Conservation (phyloP, 2,113 vertebrate genomes). For the Lanius collurio region DNA sequence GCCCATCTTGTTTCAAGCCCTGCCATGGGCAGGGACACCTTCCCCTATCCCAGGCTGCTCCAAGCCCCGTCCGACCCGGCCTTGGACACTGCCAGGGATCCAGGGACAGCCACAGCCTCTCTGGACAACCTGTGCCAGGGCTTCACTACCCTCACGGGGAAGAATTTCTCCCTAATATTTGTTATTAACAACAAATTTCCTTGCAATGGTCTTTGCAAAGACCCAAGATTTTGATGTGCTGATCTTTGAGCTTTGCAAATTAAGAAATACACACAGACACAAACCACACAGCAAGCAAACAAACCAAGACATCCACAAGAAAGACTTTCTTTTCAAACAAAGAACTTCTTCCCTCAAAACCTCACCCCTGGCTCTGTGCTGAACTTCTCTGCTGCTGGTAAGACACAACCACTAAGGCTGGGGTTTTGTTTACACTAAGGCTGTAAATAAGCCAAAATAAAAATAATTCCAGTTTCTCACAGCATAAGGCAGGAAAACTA, state of each 20-base stretch:
- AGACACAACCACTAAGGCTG: background rate
- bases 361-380: background rate
- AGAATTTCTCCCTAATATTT: background rate
- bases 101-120: background rate
- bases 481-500: background rate
- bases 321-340: background rate
- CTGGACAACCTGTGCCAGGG: background rate
- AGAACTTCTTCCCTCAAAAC: background rate
- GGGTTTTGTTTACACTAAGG: background rate
- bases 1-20: accelerated
- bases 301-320: background rate
- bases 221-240: background rate
- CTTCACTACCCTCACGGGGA: too few relatives aligned
- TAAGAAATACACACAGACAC: background rate
- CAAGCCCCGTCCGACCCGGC: background rate
- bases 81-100: background rate
- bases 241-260: background rate
- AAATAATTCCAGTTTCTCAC: background rate
- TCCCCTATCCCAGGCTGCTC: background rate
- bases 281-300: background rate
- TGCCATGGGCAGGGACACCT: background rate
- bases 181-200: background rate
- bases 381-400: background rate
- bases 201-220: background rate
- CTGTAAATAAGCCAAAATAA: background rate